A percentile compares a stretch with the other conserved stretches of the same genome.
phyloP scores from a whole-genome alignment of 2,888 invertebrate genomes.

The Dryomyza anilis region DNA sequence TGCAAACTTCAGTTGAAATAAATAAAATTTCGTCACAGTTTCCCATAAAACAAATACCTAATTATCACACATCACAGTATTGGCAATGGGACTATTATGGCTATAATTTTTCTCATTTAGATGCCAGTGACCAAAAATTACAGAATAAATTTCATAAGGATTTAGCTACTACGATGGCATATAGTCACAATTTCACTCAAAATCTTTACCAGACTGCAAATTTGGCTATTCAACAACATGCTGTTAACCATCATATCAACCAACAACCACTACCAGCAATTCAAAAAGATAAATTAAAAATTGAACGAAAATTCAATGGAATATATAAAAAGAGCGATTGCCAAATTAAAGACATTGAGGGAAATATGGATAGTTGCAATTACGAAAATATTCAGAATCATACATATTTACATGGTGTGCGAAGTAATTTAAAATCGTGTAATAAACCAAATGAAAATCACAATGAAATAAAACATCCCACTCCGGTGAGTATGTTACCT shows the following conservation, averaged over 20 bases:
- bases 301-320: constrained; percentile 47
- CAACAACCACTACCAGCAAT: constrained; percentile 40
- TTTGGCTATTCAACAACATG: constrained; percentile 56
- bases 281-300: constrained; percentile 53
- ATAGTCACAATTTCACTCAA: constrained; percentile 58
- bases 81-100: constrained; percentile 70
- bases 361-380: constrained; percentile 4
- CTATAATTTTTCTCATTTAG: constrained; percentile 67
- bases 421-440: constrained; percentile 46
- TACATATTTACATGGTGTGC: constrained; percentile 19
- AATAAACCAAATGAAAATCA: constrained; percentile 31
- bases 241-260: constrained; percentile 57
- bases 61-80: constrained; percentile 71
- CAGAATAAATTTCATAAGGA: constrained; percentile 66
- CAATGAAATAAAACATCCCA: constrained; percentile 12
- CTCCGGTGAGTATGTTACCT: constrained; percentile 4
- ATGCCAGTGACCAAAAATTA: constrained; percentile 65
- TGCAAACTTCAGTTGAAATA: constrained; percentile 59
- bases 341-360: background rate
- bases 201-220: constrained; percentile 58
- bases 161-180: constrained; percentile 59
- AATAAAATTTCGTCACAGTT: constrained; percentile 69
- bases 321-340: constrained; percentile 55
- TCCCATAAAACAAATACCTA: constrained; percentile 70
- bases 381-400: constrained; percentile 17